Evolutionary conservation across 37 sponge, comb jelly and placozoan species (phyloP).

Genomic region (Bolinopsis microptera): DNA sequence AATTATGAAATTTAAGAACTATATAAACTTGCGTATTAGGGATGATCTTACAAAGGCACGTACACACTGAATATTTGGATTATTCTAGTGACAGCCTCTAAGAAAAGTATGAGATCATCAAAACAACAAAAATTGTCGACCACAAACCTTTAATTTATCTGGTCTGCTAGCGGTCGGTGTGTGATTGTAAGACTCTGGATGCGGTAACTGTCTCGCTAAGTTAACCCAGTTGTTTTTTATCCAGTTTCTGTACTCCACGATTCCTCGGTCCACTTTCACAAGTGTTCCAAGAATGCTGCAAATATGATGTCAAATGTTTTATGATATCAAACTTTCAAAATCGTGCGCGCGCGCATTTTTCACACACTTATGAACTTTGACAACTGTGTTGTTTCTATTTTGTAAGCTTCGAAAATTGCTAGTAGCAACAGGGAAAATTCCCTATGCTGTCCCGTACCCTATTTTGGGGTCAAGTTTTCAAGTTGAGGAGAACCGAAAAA

Average conservation of each 20-base stretch:
- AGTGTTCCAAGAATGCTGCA: constrained; percentile 9
- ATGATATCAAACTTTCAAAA: background rate
- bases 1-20: background rate
- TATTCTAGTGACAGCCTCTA: background rate
- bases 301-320: background rate
- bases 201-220: background rate
- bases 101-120: background rate
- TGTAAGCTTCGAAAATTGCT: background rate
- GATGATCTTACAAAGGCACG: background rate
- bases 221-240: constrained; percentile 36
- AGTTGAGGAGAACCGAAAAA: no score
- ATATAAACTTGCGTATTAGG: background rate
- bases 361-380: background rate
- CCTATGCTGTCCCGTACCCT: background rate
- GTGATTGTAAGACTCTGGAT: constrained; percentile 17
- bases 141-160: background rate
- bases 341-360: constrained; percentile 29
- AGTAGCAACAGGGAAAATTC: background rate
- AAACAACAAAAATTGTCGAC: background rate
- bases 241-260: constrained; percentile 36
- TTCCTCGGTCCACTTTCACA: constrained; percentile 11
- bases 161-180: background rate
- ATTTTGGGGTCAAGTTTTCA: background rate
- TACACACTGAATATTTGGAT: background rate
- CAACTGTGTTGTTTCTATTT: constrained; percentile 1